phyloP scores from a whole-genome alignment of 2,113 vertebrate genomes.

The Crotophaga sulcirostris region DNA sequence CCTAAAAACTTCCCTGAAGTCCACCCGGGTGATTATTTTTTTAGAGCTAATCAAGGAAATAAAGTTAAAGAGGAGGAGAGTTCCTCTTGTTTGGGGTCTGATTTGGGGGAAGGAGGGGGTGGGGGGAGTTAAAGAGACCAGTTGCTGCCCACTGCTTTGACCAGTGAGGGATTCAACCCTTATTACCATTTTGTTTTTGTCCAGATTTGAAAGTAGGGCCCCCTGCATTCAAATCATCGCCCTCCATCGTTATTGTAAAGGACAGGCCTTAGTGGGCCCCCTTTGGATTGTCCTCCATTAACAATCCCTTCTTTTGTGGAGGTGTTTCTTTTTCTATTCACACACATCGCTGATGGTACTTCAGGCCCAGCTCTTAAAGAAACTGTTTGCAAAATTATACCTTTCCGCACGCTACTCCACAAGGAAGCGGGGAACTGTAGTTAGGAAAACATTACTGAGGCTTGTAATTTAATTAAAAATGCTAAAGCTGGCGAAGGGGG shows the following conservation, averaged over 20 bases:
- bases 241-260: conserved; percentile 87
- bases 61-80: conserved; percentile 72
- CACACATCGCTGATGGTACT: conserved; percentile 85
- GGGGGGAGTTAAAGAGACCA: conserved; percentile 65
- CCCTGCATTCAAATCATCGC: conserved; percentile 90
- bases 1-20: background rate
- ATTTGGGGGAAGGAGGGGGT: conserved; percentile 48
- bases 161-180: conserved; percentile 75
- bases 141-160: conserved; percentile 72
- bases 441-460: conserved; percentile 70
- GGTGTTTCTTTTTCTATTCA: conserved; percentile 87
- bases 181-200: conserved; percentile 81
- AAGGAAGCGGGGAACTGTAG: conserved; percentile 67
- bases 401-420: conserved; percentile 80
- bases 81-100: conserved; percentile 60
- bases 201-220: conserved; percentile 76
- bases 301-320: conserved; percentile 91
- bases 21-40: background rate
- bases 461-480: conserved; percentile 71
- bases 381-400: conserved; percentile 92
- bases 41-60: conserved; percentile 66
- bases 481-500: background rate
- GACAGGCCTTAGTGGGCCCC: conserved; percentile 87
- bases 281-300: conserved; percentile 84
- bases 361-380: conserved; percentile 85